Percentiles rank a stretch among this genome's conserved stretches.
These are phyloP conservation scores for Parapsyche elsis DNA, from an alignment of 1,140 invertebrate genomes.

Conservation along the genomic window DNA sequence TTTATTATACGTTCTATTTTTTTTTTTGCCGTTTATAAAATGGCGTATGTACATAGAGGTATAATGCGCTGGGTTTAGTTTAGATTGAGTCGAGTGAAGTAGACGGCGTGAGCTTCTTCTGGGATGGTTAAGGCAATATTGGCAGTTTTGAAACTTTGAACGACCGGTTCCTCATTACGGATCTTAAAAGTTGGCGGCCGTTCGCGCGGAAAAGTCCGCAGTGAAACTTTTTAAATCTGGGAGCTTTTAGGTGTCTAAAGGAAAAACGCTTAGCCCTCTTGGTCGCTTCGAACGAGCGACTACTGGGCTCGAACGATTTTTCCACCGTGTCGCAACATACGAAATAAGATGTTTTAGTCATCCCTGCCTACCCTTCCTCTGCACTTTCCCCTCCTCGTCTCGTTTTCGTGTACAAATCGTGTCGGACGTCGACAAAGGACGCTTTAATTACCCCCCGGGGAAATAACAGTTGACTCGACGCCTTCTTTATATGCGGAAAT, in stretches of 20 bases:
- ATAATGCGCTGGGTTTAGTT: too few species aligned
- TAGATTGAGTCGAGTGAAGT: too few species aligned
- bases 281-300: too few species aligned
- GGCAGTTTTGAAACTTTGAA: conserved; percentile 33
- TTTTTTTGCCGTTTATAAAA: too few species aligned
- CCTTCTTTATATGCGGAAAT: conserved; percentile 15
- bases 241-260: conserved; percentile 13
- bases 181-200: conserved; percentile 30
- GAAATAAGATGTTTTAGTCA: not conserved
- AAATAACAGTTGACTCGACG: conserved; percentile 36
- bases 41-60: too few species aligned
- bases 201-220: conserved; percentile 31
- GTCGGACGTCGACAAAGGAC: conserved; percentile 27
- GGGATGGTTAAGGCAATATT: conserved; percentile 6
- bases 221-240: conserved; percentile 30
- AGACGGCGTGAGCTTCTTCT: too few species aligned
- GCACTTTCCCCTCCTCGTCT: not conserved
- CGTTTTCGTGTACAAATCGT: conserved; percentile 10
- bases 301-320: not conserved
- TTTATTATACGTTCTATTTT: too few species aligned
- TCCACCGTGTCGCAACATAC: not conserved
- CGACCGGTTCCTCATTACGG: conserved; percentile 40
- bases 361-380: not conserved
- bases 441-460: conserved; percentile 40
- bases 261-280: not conserved